These are phyloP conservation scores for Propithecus perrieri DNA, from an alignment of 2,797 vertebrate genomes.

Conservation along the genomic window DNA sequence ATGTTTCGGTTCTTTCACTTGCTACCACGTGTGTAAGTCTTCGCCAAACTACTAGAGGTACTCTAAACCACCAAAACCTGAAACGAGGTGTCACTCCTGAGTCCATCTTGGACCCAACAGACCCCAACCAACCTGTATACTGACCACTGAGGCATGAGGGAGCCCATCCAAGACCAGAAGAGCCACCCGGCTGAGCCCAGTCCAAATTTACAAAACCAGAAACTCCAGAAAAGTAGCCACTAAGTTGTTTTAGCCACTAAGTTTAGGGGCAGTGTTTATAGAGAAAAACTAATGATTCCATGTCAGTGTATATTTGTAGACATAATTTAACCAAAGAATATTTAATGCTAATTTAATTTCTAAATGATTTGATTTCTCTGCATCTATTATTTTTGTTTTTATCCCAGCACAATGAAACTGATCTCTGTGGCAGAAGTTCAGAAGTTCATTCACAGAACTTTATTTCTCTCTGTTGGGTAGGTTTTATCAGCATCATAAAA, in stretches of 20 bases:
- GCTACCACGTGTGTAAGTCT: neutral
- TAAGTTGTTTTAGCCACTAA: neutral
- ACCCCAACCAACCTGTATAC: neutral
- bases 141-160: neutral
- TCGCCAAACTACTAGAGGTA: neutral
- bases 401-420: rapidly evolving
- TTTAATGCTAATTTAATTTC: neutral
- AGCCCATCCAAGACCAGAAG: neutral
- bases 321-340: neutral
- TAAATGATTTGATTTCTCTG: too few relatives aligned
- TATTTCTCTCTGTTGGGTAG: neutral
- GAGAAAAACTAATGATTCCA: neutral
- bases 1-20: neutral
- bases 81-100: neutral
- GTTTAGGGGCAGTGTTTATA: neutral
- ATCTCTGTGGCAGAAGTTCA: neutral
- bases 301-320: neutral
- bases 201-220: neutral
- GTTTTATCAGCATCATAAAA: conserved; percentile 28
- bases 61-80: neutral
- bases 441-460: neutral
- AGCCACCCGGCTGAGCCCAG: neutral
- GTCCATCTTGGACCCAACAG: neutral
- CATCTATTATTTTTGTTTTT: neutral
- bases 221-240: neutral